Conservation (phyloP, 2,113 vertebrate genomes). For the Rhinoderma darwinii region DNA sequence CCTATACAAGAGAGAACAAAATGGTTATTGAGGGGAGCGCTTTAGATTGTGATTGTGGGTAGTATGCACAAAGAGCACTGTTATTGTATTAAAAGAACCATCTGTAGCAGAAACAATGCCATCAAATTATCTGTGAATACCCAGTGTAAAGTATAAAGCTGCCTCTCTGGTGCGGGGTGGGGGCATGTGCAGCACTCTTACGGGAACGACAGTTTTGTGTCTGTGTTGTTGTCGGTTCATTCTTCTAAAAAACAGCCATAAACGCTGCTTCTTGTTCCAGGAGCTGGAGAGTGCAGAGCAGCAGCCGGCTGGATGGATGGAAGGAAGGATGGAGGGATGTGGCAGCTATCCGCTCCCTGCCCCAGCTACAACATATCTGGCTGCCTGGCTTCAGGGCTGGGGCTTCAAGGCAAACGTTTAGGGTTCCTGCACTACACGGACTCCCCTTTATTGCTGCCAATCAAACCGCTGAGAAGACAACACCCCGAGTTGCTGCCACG, state of each 20-base stretch:
- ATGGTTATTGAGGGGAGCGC: constrained; percentile 99
- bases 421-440: constrained; percentile 67
- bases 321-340: constrained; percentile 62
- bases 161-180: constrained; percentile 93
- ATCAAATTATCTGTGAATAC: constrained; percentile 99
- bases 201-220: constrained; percentile 87
- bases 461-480: constrained; percentile 80
- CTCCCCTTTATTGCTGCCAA: constrained; percentile 81
- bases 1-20: constrained; percentile 99
- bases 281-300: constrained; percentile 79
- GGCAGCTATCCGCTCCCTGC: background rate
- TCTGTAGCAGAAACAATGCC: constrained; percentile 99
- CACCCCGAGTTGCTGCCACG: constrained; percentile 81
- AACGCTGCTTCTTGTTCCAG: constrained; percentile 98
- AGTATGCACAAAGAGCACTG: constrained; percentile 98
- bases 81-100: constrained; percentile 99
- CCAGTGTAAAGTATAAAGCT: constrained; percentile 99
- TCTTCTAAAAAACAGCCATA: constrained; percentile 89
- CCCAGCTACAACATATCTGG: background rate
- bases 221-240: constrained; percentile 98
- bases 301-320: constrained; percentile 68
- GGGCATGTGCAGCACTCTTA: constrained; percentile 89
- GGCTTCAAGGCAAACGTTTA: constrained; percentile 67
- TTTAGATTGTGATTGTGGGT: constrained; percentile 99
- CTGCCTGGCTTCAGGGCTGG: constrained; percentile 65